Conservation (phyloP, 1,140 invertebrate species). For the Microplitis mediator region DNA sequence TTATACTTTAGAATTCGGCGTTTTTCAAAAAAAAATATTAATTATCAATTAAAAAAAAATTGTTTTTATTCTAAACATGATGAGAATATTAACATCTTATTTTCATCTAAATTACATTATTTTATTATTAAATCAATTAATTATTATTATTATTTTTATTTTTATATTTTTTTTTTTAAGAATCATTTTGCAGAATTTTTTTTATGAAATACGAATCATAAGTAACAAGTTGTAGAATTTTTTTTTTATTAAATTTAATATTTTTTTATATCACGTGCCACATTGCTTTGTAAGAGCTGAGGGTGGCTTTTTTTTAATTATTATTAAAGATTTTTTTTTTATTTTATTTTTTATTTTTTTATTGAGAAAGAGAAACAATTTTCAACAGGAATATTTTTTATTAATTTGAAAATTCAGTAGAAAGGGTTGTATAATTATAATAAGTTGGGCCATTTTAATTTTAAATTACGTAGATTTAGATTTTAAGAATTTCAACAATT, state of each 20-base stretch:
- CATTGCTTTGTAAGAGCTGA: constrained; percentile 50
- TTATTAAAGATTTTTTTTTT: background rate
- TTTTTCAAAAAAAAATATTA: too few relatives aligned
- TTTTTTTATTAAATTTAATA: constrained; percentile 30
- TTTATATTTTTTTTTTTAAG: background rate
- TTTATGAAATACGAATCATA: constrained; percentile 43
- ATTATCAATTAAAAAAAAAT: too few relatives aligned
- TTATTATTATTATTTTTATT: background rate
- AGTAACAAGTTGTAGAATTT: constrained; percentile 39
- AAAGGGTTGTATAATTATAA: too few relatives aligned
- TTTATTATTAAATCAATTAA: background rate
- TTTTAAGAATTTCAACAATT: background rate
- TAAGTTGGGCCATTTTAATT: too few relatives aligned
- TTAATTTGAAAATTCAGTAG: too few relatives aligned
- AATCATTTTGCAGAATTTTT: background rate
- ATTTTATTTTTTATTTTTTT: constrained; percentile 12
- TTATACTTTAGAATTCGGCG: too few relatives aligned
- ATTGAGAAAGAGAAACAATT: constrained; percentile 1
- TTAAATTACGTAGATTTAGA: background rate
- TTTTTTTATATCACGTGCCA: constrained; percentile 56
- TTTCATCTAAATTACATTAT: too few relatives aligned
- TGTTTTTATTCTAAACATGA: too few relatives aligned
- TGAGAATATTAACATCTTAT: too few relatives aligned
- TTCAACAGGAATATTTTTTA: background rate
- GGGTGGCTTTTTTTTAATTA: constrained; percentile 45